These are phyloP conservation scores for Tenthredo scrophulariae DNA, from an alignment of 2,888 invertebrate genomes.

Conservation along the genomic window DNA sequence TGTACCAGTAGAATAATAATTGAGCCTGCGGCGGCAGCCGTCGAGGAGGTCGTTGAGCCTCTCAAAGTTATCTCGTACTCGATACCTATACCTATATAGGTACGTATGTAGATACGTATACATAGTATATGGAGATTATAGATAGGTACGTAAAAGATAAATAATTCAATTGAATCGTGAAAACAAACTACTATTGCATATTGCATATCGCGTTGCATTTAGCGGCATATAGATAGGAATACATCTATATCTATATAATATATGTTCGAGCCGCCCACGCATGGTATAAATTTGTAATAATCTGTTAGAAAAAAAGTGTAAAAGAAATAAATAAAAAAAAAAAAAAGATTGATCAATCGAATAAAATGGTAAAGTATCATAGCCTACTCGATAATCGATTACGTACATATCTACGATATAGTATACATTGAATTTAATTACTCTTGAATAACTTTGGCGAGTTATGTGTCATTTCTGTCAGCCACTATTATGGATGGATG, in stretches of 20 bases:
- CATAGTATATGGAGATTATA: too few species aligned
- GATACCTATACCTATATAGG: conserved; percentile 25
- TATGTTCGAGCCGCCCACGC: too few species aligned
- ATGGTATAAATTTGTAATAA: too few species aligned
- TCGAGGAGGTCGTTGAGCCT: conserved; percentile 51
- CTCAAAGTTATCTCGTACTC: conserved; percentile 50
- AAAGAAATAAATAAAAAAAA: background rate
- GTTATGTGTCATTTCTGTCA: background rate
- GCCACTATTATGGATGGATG: background rate
- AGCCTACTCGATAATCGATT: background rate
- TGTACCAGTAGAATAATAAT: conserved; percentile 23
- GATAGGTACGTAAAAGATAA: background rate
- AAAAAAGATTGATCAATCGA: background rate
- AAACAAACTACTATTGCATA: background rate
- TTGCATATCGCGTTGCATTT: background rate
- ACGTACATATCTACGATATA: background rate
- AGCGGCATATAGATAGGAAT: background rate
- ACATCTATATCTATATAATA: too few species aligned
- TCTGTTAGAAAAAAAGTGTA: background rate
- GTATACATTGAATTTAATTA: background rate
- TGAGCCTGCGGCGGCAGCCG: conserved; percentile 11
- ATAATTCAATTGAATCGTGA: conserved; percentile 7
- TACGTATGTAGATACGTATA: background rate
- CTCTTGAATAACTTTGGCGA: background rate
- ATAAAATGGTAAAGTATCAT: background rate